These are phyloP conservation scores for Macrotis lagotis DNA, from an alignment of 2,113 vertebrate genomes.

Conservation along the genomic window DNA sequence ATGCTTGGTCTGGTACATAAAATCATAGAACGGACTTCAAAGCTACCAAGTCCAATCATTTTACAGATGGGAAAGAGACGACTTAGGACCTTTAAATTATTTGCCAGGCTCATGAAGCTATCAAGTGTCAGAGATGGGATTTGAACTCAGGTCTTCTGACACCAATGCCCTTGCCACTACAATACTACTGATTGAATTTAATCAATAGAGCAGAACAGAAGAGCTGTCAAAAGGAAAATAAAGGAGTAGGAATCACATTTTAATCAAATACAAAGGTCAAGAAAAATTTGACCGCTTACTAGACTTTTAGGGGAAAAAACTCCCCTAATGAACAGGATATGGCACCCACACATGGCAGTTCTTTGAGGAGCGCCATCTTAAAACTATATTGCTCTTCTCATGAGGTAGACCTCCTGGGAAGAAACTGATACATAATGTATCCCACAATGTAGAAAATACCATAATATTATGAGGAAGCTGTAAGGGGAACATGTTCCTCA, in stretches of 20 bases:
- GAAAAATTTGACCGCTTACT: background rate
- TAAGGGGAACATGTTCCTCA: background rate
- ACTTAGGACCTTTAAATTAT: background rate
- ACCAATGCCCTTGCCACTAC: background rate
- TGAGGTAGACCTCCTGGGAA: background rate
- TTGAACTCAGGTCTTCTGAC: background rate
- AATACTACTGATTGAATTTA: background rate
- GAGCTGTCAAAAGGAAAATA: background rate
- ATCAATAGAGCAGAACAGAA: background rate
- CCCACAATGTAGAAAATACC: background rate
- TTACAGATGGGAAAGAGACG: background rate
- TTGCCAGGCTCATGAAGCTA: background rate
- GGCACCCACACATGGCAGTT: background rate
- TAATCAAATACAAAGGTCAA: background rate
- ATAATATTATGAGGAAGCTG: background rate
- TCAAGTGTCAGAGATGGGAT: background rate
- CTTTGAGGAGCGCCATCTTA: background rate
- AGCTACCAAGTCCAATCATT: background rate
- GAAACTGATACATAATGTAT: background rate
- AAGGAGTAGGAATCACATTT: background rate
- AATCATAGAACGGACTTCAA: background rate
- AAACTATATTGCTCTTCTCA: background rate
- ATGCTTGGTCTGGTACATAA: background rate
- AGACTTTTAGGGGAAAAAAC: background rate
- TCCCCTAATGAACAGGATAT: background rate